Conservation (phyloP, 2,113 vertebrate species). For the Syngnathoides biaculeatus region DNA sequence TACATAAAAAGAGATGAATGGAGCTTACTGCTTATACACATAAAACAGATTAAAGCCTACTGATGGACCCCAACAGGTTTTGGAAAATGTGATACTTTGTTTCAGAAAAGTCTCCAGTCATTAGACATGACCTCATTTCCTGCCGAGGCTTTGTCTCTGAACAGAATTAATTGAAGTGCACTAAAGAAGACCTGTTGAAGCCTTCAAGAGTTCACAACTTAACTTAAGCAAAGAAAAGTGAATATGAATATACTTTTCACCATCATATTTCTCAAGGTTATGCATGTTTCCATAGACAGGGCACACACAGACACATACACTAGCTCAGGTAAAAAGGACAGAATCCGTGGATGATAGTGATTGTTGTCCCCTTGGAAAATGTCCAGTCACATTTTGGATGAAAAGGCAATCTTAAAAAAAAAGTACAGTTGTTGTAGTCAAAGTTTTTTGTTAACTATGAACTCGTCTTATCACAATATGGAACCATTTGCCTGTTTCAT, state of each 20-base stretch:
- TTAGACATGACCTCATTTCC: constrained; percentile 62
- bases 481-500: constrained; percentile 41
- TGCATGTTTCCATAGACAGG: neutral
- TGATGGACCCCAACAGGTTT: neutral
- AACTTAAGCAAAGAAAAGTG: neutral
- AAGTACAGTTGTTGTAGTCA: neutral
- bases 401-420: neutral
- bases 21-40: neutral
- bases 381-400: too few relatives aligned
- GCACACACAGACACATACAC: neutral
- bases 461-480: neutral
- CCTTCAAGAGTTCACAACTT: neutral
- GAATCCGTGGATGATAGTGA: too few relatives aligned
- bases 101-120: constrained; percentile 21
- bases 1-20: neutral
- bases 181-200: constrained; percentile 18
- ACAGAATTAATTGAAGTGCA: constrained; percentile 29
- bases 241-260: neutral
- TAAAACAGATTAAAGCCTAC: neutral
- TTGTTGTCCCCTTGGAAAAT: too few relatives aligned
- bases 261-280: neutral
- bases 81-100: constrained; percentile 49
- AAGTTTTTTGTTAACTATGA: neutral
- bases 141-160: constrained; percentile 29
- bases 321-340: neutral